Evolutionary conservation across 2,888 invertebrate species (phyloP).

Genomic region (Sesia bembeciformis): DNA sequence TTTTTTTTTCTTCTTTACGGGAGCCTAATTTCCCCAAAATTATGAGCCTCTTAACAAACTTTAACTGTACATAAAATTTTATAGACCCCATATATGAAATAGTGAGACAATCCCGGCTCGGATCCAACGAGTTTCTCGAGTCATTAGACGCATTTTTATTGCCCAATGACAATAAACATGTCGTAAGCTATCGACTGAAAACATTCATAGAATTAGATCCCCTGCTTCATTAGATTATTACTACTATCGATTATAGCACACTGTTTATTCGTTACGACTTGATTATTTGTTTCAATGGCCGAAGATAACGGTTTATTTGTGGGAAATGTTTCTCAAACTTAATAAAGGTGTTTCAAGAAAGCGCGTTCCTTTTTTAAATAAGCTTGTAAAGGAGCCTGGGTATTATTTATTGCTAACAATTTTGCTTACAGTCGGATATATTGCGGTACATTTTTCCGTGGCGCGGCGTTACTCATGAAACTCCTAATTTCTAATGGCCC

Average conservation of each 20-base stretch:
- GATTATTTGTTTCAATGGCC: constrained; percentile 1
- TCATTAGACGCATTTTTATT: constrained; percentile 72
- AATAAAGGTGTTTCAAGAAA: not conserved
- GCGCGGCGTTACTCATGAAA: constrained; percentile 38
- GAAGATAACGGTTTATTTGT: not conserved
- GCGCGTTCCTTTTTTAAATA: constrained; percentile 11
- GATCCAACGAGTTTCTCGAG: constrained; percentile 54
- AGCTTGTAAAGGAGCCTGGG: constrained; percentile 15
- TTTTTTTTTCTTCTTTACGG: not conserved
- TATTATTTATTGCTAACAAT: constrained; percentile 67
- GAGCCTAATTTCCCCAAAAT: constrained; percentile 27
- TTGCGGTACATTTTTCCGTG: constrained; percentile 62
- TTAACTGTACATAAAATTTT: constrained; percentile 72
- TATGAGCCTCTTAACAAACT: constrained; percentile 60
- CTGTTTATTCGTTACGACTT: constrained; percentile 4
- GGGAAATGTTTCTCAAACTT: not conserved
- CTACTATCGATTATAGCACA: constrained; percentile 28
- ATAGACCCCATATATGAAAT: constrained; percentile 72
- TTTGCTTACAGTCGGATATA: constrained; percentile 64
- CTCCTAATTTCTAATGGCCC: constrained; percentile 74
- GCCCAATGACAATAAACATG: constrained; percentile 69
- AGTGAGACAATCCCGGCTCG: constrained; percentile 60
- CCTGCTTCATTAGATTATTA: constrained; percentile 50
- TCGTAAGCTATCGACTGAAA: constrained; percentile 70
- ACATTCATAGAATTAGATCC: constrained; percentile 65